Percentiles rank a stretch among this genome's conserved stretches.
These are phyloP conservation scores for Dendrocopos noguchii DNA, from an alignment of 2,113 vertebrate genomes.

Conservation along the genomic window DNA sequence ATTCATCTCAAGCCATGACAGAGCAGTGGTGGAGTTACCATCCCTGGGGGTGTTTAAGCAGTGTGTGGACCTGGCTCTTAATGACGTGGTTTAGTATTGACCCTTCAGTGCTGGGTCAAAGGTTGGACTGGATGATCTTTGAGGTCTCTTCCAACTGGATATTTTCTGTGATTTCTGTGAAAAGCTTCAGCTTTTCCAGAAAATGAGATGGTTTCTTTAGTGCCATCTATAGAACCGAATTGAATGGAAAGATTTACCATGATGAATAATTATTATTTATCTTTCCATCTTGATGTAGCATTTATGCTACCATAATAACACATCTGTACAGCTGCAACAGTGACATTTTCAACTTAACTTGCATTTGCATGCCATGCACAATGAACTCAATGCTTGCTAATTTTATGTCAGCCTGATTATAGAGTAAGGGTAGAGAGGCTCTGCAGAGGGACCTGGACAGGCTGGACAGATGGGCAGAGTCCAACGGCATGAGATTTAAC, in stretches of 20 bases:
- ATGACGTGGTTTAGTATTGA: too few relatives aligned
- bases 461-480: too few relatives aligned
- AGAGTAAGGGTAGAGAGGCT: too few relatives aligned
- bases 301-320: not conserved
- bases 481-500: too few relatives aligned
- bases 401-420: not conserved
- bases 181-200: not conserved
- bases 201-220: not conserved
- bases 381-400: not conserved
- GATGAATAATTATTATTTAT: not conserved
- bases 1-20: too few relatives aligned
- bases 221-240: not conserved
- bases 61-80: too few relatives aligned
- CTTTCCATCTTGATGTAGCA: not conserved
- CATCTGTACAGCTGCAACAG: not conserved
- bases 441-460: too few relatives aligned
- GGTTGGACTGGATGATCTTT: too few relatives aligned
- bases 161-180: not conserved
- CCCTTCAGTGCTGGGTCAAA: too few relatives aligned
- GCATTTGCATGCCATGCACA: not conserved
- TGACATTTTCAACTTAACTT: not conserved
- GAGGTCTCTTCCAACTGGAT: too few relatives aligned
- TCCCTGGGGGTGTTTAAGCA: too few relatives aligned
- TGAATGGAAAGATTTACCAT: not conserved
- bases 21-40: too few relatives aligned